phyloP scores from a whole-genome alignment of 2,888 invertebrate genomes.

The Smittia sp. region DNA sequence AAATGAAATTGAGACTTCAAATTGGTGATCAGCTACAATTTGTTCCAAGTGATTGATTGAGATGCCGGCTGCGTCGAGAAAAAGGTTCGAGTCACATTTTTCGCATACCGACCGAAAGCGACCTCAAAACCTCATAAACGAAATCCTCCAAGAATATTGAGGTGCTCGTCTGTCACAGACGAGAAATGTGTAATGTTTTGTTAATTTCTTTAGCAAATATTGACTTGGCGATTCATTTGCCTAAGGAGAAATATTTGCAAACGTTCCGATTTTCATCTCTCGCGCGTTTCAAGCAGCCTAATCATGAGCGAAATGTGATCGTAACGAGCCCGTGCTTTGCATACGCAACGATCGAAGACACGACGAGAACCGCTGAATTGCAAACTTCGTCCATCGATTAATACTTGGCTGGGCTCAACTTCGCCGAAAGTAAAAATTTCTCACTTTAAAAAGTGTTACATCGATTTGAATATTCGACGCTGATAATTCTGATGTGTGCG shows the following conservation, averaged over 20 bases:
- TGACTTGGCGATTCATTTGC: not conserved
- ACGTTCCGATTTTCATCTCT: not conserved
- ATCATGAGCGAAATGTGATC: too few species aligned
- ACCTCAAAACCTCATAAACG: conserved; percentile 26
- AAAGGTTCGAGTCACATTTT: not conserved
- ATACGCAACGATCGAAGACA: not conserved
- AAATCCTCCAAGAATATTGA: conserved; percentile 13
- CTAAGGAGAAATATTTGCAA: not conserved
- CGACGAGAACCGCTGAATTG: not conserved
- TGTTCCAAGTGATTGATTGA: not conserved
- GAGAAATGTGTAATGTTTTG: conserved; percentile 29
- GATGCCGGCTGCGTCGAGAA: not conserved
- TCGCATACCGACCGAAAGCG: conserved; percentile 16
- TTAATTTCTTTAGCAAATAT: conserved; percentile 31
- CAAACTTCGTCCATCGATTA: too few species aligned
- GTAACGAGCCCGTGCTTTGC: too few species aligned
- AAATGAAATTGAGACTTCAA: conserved; percentile 9
- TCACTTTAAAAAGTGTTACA: conserved; percentile 37
- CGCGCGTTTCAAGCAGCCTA: too few species aligned
- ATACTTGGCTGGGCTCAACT: too few species aligned
- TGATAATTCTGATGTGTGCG: not conserved
- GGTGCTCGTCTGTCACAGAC: not conserved
- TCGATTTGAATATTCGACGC: conserved; percentile 14
- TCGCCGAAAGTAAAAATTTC: conserved; percentile 11
- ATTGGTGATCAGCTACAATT: not conserved